A percentile compares a stretch with the other conserved stretches of the same genome.
Conservation (phyloP, 2,797 vertebrate species). For the Halcyon badia region DNA sequence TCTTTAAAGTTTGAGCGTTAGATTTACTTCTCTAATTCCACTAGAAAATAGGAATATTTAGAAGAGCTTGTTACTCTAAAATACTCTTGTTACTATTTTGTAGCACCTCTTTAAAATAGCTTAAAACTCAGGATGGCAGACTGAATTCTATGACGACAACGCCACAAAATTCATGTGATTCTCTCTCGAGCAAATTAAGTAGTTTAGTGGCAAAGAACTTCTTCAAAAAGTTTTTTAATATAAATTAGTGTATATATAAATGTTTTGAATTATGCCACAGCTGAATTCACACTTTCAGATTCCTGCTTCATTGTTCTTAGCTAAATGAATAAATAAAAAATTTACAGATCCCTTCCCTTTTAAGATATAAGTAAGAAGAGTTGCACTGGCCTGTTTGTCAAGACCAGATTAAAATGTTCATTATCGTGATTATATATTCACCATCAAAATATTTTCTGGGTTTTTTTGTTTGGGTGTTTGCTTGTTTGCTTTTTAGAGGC, state of each 20-base stretch:
- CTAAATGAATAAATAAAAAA: not conserved
- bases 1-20: not conserved
- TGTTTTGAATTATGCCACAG: not conserved
- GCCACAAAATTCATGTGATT: not conserved
- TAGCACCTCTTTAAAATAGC: not conserved
- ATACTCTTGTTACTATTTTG: not conserved
- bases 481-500: not conserved
- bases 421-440: not conserved
- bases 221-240: not conserved
- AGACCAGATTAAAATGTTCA: not conserved
- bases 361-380: not conserved
- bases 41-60: not conserved
- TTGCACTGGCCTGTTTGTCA: not conserved
- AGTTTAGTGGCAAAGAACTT: not conserved
- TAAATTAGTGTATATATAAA: not conserved
- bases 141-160: not conserved
- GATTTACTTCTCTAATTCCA: not conserved
- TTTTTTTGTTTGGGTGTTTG: too few relatives aligned
- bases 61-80: not conserved
- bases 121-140: not conserved
- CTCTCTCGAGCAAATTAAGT: not conserved
- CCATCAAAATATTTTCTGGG: not conserved
- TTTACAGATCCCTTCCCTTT: not conserved
- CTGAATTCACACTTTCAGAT: not conserved
- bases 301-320: not conserved